Evolutionary conservation across 2,888 invertebrate genomes (phyloP).

Genomic region (Leucoptera coffeella): DNA sequence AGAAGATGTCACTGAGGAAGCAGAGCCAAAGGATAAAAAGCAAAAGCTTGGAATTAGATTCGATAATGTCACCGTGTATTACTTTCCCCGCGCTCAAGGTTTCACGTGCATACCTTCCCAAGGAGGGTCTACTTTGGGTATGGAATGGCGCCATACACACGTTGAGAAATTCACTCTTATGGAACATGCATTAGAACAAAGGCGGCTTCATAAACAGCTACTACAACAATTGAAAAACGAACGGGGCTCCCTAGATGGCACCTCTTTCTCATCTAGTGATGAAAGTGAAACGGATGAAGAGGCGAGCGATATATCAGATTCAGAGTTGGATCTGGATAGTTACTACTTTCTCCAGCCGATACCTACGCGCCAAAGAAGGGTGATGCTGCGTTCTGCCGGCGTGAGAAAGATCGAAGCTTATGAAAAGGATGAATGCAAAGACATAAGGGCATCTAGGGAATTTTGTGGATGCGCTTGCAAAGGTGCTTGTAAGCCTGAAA

Average conservation of each 20-base stretch:
- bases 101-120: constrained; percentile 89
- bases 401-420: constrained; percentile 87
- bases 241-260: constrained; percentile 49
- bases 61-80: constrained; percentile 88
- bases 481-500: constrained; percentile 91
- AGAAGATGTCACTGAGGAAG: constrained; percentile 27
- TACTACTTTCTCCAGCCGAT: constrained; percentile 91
- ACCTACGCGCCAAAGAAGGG: constrained; percentile 83
- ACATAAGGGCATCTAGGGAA: constrained; percentile 86
- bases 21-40: constrained; percentile 50
- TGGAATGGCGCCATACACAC: constrained; percentile 69
- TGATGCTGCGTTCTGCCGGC: constrained; percentile 85
- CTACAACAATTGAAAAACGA: constrained; percentile 68
- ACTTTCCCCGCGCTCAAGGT: constrained; percentile 89
- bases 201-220: constrained; percentile 77
- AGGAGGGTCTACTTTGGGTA: constrained; percentile 88
- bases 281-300: constrained; percentile 84
- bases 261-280: constrained; percentile 66
- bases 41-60: constrained; percentile 81
- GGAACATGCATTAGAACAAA: constrained; percentile 86
- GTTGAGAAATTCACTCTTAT: constrained; percentile 74
- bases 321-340: constrained; percentile 81
- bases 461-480: constrained; percentile 92
- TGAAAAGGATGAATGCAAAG: constrained; percentile 91
- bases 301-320: constrained; percentile 72